These are phyloP conservation scores for Zoanthus sociatus DNA, from an alignment of 92 coral and sea anemone genomes.

Conservation along the genomic window DNA sequence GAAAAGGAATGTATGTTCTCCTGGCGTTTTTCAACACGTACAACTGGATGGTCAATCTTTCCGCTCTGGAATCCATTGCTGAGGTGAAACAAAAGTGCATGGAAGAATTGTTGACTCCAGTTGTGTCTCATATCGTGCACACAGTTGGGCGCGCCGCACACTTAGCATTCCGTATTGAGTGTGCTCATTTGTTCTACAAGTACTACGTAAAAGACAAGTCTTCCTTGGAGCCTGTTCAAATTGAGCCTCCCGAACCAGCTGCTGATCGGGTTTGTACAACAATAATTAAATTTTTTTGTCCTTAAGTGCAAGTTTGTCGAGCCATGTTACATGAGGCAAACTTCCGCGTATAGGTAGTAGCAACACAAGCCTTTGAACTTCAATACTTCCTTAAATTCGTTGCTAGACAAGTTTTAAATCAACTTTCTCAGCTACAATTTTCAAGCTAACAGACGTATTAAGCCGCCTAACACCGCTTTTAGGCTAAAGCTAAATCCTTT, in stretches of 20 bases:
- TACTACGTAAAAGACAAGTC: conserved; percentile 59
- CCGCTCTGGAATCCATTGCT: conserved; percentile 52
- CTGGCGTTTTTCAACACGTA: conserved; percentile 71
- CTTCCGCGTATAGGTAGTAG: too few relatives aligned
- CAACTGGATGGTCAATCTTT: conserved; percentile 63
- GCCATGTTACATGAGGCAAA: neutral
- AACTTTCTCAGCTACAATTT: too few relatives aligned
- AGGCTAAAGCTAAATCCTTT: too few relatives aligned
- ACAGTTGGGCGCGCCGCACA: conserved; percentile 68
- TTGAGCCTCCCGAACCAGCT: neutral
- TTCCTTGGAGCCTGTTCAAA: conserved; percentile 17
- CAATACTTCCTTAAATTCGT: too few relatives aligned
- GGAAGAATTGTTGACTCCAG: conserved; percentile 49
- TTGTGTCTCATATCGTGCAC: conserved; percentile 62
- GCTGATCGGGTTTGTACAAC: conserved; percentile 43
- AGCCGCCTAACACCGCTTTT: too few relatives aligned
- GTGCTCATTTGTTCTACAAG: conserved; percentile 72
- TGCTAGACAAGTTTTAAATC: too few relatives aligned
- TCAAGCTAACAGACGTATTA: too few relatives aligned
- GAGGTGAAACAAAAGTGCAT: conserved; percentile 58
- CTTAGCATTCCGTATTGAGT: conserved; percentile 72
- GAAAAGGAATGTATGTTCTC: conserved; percentile 61
- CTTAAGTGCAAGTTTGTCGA: neutral
- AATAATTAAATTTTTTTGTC: neutral
- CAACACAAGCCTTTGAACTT: too few relatives aligned